phyloP scores from a whole-genome alignment of 1,140 invertebrate genomes.

The Heterodera carotae region DNA sequence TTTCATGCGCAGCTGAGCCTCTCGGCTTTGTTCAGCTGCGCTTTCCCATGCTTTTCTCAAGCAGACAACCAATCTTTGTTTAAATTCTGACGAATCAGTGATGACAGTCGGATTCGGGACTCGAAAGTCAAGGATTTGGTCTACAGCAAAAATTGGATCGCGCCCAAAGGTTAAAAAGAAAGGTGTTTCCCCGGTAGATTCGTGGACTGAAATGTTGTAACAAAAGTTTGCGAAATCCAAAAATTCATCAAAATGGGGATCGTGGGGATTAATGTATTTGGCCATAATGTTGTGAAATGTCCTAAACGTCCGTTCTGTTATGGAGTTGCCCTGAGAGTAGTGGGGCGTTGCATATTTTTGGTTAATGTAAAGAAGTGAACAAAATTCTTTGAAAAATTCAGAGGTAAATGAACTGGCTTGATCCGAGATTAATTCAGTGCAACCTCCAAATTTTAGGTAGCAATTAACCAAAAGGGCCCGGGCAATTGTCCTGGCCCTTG shows the following conservation, averaged over 20 bases:
- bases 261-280: not conserved
- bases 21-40: not conserved
- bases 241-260: constrained; percentile 13
- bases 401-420: constrained; percentile 19
- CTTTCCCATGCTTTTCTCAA: constrained; percentile 1
- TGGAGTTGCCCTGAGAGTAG: constrained; percentile 12
- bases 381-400: constrained; percentile 19
- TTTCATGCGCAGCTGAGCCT: constrained; percentile 2
- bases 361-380: constrained; percentile 13
- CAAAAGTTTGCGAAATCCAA: constrained; percentile 7
- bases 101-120: not conserved
- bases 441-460: constrained; percentile 18
- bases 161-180: constrained; percentile 4
- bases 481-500: constrained; percentile 15
- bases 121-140: not conserved
- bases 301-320: constrained; percentile 20
- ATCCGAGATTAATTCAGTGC: constrained; percentile 21
- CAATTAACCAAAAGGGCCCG: constrained; percentile 22
- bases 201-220: constrained; percentile 12
- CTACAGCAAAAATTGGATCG: not conserved
- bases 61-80: not conserved
- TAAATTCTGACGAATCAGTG: not conserved
- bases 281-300: constrained; percentile 19
- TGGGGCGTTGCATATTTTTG: constrained; percentile 16
- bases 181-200: constrained; percentile 11